Conservation (phyloP, 2,113 vertebrate species). For the Andinoacara biseriatus region DNA sequence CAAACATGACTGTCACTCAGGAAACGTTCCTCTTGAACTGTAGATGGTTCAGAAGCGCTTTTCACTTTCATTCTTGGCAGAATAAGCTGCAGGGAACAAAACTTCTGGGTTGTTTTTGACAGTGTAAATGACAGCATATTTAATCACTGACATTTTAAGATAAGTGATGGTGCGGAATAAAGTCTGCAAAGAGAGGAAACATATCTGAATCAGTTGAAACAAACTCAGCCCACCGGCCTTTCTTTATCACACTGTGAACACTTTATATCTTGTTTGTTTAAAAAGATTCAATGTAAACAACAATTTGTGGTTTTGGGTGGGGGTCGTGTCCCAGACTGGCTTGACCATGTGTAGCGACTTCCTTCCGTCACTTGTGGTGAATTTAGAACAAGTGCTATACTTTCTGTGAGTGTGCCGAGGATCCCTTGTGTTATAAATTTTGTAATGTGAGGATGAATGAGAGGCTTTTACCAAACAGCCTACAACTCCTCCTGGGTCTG, state of each 20-base stretch:
- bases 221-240: not conserved
- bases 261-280: not conserved
- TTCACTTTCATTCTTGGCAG: no score
- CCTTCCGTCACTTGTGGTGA: not conserved
- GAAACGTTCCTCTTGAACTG: no score
- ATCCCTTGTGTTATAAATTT: not conserved
- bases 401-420: not conserved
- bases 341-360: not conserved
- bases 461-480: not conserved
- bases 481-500: not conserved
- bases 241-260: not conserved
- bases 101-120: not conserved
- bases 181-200: not conserved
- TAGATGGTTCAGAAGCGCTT: no score
- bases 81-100: no score
- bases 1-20: no score
- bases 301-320: constrained; percentile 7
- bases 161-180: not conserved
- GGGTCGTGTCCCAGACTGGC: not conserved
- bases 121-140: not conserved
- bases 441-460: not conserved
- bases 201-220: no score
- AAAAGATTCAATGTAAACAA: not conserved
- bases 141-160: not conserved
- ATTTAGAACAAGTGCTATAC: not conserved